Evolutionary conservation across 2,888 invertebrate genomes (phyloP), one percentile per base, ranked within the genome.

Genomic region (Nymphalis c-album): DNA sequence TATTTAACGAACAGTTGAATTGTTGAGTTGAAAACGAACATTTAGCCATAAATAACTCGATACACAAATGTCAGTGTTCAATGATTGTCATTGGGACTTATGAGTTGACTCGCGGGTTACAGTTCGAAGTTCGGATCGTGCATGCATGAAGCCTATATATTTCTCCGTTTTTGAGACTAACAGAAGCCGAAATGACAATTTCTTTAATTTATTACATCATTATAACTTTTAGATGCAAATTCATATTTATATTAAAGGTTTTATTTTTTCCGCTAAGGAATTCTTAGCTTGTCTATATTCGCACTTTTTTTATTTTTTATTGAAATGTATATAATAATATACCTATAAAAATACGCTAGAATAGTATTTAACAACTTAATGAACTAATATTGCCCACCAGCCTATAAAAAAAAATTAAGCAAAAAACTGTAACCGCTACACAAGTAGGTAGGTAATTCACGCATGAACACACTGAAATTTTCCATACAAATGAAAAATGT

Each of bases 71-170:
- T 69, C 71, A 69, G 67, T 55, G 26, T 57, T 66, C 68, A 68
- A 35, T 71, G 63, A 72, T 64, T 68, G 68, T 73, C 60, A 68
- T 67, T 46, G 53, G 60, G 64, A 71, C 47, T 63, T 70, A 70
- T 20, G 71, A 55, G 53, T 51, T 48, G 59, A 64, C 26, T 63
- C 47, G 61, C 62, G 72, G 76, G 76, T 74, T 73, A 75, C 74
- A 78, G 78, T 76, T 77, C 77, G 75, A 74, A 74, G 75, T 74
- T 74, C 73, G 70, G 62, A 75, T 73, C 72, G 75, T 72, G 74
- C 73, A 64, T 70, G 71, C 73, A 73, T 74, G 69, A 71, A 63
- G 67, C 57, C 63, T 59, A 57, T 63, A 71, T 72, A 72, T 72
- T 69, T 72, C 64, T 63, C 71, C 67, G 65, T 63, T 70, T 72